These are phyloP conservation scores for Drosophila ochracea DNA, from an alignment of 2,888 invertebrate species.

Conservation along the genomic window DNA sequence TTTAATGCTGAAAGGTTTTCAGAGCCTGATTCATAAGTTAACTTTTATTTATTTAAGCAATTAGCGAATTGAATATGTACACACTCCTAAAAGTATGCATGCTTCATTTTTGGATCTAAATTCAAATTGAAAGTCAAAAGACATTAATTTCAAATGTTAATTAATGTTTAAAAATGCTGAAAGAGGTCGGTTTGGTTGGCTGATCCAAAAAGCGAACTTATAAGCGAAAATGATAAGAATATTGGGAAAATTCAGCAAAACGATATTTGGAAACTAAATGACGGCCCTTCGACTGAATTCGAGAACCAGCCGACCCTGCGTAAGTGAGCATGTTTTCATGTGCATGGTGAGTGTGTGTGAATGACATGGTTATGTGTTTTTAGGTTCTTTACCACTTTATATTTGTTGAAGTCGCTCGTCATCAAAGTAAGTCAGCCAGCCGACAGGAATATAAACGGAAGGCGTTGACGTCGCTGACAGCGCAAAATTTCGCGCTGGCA, in stretches of 20 bases:
- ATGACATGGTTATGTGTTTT: slow-evolving; percentile 3
- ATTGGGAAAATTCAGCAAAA: background rate
- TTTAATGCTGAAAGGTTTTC: background rate
- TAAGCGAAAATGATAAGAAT: background rate
- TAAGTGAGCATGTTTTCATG: background rate
- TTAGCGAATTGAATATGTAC: background rate
- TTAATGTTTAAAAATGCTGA: background rate
- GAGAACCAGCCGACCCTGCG: slow-evolving; percentile 12
- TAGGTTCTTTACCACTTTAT: slow-evolving; percentile 36
- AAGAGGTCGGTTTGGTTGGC: background rate
- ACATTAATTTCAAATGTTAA: background rate
- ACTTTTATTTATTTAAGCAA: background rate
- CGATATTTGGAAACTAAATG: background rate
- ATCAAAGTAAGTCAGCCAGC: slow-evolving; percentile 48
- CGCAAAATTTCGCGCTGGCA: slow-evolving; percentile 47
- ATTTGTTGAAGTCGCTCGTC: slow-evolving; percentile 37
- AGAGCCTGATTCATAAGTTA: background rate
- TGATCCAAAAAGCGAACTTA: no score
- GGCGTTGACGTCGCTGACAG: slow-evolving; percentile 49
- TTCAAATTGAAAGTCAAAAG: background rate
- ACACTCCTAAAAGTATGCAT: background rate
- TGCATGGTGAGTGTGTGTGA: slow-evolving; percentile 13
- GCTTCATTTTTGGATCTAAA: background rate
- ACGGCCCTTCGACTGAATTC: background rate
- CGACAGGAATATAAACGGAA: slow-evolving; percentile 36